phyloP scores from a whole-genome alignment of 2,888 invertebrate species.

The Oxytorus armatus region DNA sequence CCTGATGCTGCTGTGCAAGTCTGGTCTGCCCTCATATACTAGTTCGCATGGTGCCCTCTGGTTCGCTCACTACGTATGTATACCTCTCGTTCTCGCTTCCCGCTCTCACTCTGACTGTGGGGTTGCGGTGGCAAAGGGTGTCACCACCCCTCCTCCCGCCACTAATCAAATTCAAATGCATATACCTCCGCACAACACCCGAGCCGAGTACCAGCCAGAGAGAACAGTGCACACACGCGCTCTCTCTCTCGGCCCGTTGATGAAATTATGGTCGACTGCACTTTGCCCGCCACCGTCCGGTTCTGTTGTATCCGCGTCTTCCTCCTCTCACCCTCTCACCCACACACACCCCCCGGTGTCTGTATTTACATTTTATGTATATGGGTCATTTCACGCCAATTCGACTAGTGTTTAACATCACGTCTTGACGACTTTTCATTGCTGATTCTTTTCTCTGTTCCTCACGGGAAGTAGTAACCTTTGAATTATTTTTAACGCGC shows the following conservation, averaged over 20 bases:
- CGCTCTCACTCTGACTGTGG: conserved; percentile 73
- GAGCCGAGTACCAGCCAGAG: conserved; percentile 42
- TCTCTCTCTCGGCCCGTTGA: conserved; percentile 78
- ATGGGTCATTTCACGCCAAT: conserved; percentile 28
- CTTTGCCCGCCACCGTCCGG: conserved; percentile 73
- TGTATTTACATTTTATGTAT: not conserved
- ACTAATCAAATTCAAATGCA: conserved; percentile 84
- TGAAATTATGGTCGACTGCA: conserved; percentile 84
- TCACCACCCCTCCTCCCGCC: conserved; percentile 80
- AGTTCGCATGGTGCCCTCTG: conserved; percentile 49
- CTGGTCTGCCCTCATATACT: conserved; percentile 44
- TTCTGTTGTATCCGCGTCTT: conserved; percentile 56
- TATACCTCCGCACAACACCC: conserved; percentile 77
- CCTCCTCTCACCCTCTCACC: conserved; percentile 27
- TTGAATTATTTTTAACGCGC: too few relatives aligned
- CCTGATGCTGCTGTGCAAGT: conserved; percentile 50
- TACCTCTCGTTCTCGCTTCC: conserved; percentile 39
- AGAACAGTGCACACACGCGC: conserved; percentile 75
- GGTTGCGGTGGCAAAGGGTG: conserved; percentile 83
- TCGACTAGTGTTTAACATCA: not conserved
- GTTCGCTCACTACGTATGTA: conserved; percentile 48
- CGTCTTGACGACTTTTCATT: not conserved
- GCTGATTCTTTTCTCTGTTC: not conserved
- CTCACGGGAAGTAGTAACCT: too few relatives aligned
- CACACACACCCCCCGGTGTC: conserved; percentile 16